phyloP scores from a whole-genome alignment of 2,797 vertebrate species.

The Sebastes diploproa region DNA sequence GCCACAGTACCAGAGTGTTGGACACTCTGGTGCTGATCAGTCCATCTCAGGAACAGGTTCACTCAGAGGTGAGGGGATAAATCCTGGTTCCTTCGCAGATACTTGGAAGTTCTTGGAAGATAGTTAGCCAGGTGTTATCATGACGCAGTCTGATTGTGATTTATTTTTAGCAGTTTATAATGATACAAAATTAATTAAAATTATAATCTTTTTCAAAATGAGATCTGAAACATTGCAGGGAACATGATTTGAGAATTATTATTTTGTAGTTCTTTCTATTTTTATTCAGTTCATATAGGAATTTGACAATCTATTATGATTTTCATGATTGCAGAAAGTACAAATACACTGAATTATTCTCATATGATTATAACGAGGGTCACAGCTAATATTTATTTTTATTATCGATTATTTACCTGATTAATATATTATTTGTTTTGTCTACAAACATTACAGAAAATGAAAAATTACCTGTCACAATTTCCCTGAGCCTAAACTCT shows the following conservation, averaged over 20 bases:
- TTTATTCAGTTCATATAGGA: background rate
- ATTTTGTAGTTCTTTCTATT: background rate
- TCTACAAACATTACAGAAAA: background rate
- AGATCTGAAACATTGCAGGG: background rate
- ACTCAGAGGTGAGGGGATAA: slow-evolving; percentile 86
- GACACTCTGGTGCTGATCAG: slow-evolving; percentile 91
- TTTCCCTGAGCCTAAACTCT: accelerated
- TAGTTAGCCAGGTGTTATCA: background rate
- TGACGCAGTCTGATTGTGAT: background rate
- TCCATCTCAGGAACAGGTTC: slow-evolving; percentile 88
- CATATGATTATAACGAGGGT: background rate
- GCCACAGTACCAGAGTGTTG: slow-evolving; percentile 87
- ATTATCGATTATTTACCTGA: background rate
- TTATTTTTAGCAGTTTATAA: background rate
- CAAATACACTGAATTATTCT: background rate
- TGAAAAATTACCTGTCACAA: background rate
- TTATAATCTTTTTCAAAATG: background rate
- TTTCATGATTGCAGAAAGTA: no score
- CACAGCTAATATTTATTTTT: background rate
- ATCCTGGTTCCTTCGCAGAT: background rate
- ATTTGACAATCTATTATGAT: background rate
- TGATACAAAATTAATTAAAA: background rate
- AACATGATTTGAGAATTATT: background rate
- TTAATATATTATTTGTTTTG: background rate
- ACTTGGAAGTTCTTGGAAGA: background rate